Evolutionary conservation across 2,113 vertebrate species (phyloP).

Genomic region (Cottus gobio): DNA sequence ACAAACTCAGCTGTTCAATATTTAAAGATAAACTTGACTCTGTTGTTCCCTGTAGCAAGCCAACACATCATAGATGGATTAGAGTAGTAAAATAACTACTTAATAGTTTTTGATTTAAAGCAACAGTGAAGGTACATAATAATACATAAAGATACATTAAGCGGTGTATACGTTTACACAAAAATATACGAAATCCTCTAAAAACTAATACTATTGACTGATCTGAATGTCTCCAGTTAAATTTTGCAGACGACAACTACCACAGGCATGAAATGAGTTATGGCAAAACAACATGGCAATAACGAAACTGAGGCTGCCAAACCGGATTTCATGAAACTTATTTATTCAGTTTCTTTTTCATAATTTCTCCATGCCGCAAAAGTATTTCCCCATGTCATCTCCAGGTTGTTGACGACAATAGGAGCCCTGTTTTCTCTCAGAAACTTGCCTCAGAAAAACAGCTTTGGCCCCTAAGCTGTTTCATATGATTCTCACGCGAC

Average conservation of each 20-base stretch:
- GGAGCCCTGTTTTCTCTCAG: slow-evolving; percentile 20
- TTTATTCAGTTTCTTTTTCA: not conserved
- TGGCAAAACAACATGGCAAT: not conserved
- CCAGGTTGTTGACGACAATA: slow-evolving; percentile 19
- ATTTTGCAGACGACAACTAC: not conserved
- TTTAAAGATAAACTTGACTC: not conserved
- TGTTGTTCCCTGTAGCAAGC: not conserved
- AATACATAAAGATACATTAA: not conserved
- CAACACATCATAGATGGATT: not conserved
- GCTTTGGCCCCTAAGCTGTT: slow-evolving; percentile 62
- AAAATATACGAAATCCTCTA: not conserved
- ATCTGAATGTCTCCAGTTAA: not conserved
- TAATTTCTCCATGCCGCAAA: not conserved
- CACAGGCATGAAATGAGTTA: not conserved
- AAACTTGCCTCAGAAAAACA: not conserved
- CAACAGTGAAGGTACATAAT: not conserved
- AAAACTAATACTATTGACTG: not conserved
- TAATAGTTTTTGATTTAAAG: not conserved
- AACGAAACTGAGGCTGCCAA: not conserved
- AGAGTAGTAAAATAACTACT: not conserved
- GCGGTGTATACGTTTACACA: not conserved
- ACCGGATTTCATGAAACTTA: not conserved
- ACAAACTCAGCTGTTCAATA: not conserved
- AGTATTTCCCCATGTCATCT: not conserved
- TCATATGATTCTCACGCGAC: slow-evolving; percentile 76